Conservation (phyloP, 2,113 vertebrate genomes). For the Grus americana region DNA sequence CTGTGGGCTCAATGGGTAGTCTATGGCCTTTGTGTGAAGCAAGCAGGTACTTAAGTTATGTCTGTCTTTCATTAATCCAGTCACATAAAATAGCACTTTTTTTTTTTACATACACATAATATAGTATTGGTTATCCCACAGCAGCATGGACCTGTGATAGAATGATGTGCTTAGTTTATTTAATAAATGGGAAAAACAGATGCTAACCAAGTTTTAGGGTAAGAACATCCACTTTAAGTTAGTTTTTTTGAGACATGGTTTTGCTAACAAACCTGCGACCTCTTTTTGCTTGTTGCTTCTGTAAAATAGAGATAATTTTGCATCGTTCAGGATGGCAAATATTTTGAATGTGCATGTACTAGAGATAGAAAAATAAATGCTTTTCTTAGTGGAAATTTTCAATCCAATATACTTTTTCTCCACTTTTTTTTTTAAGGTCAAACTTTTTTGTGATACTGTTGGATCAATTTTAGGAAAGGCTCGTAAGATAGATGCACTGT, state of each 20-base stretch:
- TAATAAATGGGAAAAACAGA: not conserved
- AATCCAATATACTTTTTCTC: not conserved
- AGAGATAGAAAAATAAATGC: not conserved
- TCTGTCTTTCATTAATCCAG: not conserved
- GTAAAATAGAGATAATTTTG: not conserved
- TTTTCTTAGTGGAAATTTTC: not conserved
- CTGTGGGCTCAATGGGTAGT: not conserved
- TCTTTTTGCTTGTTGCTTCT: not conserved
- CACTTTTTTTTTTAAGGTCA: not conserved
- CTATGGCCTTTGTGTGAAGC: not conserved
- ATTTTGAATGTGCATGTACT: not conserved
- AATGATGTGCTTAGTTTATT: not conserved
- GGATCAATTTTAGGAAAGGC: not conserved
- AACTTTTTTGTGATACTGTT: not conserved
- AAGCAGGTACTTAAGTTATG: not conserved
- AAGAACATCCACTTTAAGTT: not conserved
- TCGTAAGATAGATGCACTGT: accelerated
- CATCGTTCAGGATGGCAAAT: not conserved
- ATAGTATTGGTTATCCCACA: not conserved
- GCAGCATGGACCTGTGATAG: not conserved
- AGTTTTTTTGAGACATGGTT: not conserved
- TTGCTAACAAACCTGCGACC: not conserved
- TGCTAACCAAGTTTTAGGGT: not conserved
- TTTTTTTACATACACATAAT: not conserved
- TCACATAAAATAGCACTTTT: not conserved